Base-by-base conservation (phyloP, 2,888 invertebrate genomes). In the Xanthorhoe designata region DNA sequence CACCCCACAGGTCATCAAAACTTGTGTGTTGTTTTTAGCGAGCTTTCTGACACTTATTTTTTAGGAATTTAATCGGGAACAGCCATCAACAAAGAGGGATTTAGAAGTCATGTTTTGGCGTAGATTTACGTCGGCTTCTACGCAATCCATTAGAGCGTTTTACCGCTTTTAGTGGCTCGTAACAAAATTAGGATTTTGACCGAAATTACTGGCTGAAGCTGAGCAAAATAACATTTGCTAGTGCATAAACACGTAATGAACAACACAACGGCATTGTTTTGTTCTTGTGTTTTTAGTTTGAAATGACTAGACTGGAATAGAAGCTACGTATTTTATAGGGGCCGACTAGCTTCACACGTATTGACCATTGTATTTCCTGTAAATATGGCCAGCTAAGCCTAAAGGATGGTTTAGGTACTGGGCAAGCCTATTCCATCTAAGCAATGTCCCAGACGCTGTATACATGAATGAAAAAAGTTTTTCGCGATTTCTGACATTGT, bases 81-180 rank as follows among this genome's bases (percentile, higher is more conserved):
- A 38, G 55, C 69, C 56, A 69, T 74, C 68, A 69, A 71, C 63
- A 72, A 73, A 73, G 61, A 49, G 63, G 71, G 71, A 74, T 76
- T 78, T 75, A 52, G 66, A 64, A 70, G 68, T 70, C 75, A 64
- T 74, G 75, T 78, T 74, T 73, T 68, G 69, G 61, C 63, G 73
- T 75, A 75, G 75, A 78, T 78, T 80, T 75, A 79, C 73, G 75
- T 69, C 68, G 67, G 64, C 71, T 71, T 71, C 70, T 73, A 73
- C 74, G 75, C 75, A 78, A 78, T 78, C 78, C 80, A 80, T 81
- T 82, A 80, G 76, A 77, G 70, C 61, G 54, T 78, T 78, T 79
- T 78, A 77, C 73, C 61, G 72, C 72, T 77, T 75, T 74, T 66
- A 72, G 75, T 67, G 70, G 71, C 75, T 72, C 64, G 68, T 68